Evolutionary conservation across 2,888 invertebrate genomes (phyloP), one percentile per base, ranked within the genome.

Genomic region (Cerceris ruficornis): DNA sequence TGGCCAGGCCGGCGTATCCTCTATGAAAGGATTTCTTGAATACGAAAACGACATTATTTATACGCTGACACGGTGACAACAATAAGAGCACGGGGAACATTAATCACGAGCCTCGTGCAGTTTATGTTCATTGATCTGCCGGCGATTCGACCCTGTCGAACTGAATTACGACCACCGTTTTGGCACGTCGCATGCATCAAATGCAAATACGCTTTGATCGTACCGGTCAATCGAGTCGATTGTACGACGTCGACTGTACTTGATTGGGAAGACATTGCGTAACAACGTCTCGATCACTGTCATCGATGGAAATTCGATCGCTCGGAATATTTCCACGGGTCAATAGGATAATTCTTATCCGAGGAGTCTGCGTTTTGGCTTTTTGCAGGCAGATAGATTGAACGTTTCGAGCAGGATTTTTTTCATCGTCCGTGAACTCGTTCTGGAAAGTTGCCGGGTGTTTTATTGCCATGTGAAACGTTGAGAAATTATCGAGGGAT

Each of bases 181-280:
- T 52, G 61, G 64, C 15, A 28, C 17, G 65, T 9, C 67, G 69
- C 64, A 74, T 80, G 82, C 80, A 80, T 82, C 82, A 76, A 74
- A 78, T 69, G 82, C 82, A 82, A 75, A 79, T 46, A 28, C 74
- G 80, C 80, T 82, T 82, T 82, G 82, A 82, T 80, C 73, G 69
- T 66, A 54, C 68, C 69, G 67, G 76, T 73, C 79, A 82, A 76
- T 76, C 79, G 58, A 71, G 74, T 69, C 67, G 71, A 67, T 28
- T 1, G 28, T 55, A 67, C 70, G 59, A 39, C 60, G 74, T 71
- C 75, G 75, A 4, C 28, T 74, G 80, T 76, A 74, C 75, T 65
- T 68, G 75, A 76, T 74, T 74, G 69, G 55, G 70, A 78, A 78
- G 77, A 76, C 52, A 70, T 28, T 28, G 28, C 28, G 28, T 28